Evolutionary conservation across 2,888 invertebrate genomes (phyloP), one percentile per base, ranked within the genome.

Genomic region (Thymelicus lineola): DNA sequence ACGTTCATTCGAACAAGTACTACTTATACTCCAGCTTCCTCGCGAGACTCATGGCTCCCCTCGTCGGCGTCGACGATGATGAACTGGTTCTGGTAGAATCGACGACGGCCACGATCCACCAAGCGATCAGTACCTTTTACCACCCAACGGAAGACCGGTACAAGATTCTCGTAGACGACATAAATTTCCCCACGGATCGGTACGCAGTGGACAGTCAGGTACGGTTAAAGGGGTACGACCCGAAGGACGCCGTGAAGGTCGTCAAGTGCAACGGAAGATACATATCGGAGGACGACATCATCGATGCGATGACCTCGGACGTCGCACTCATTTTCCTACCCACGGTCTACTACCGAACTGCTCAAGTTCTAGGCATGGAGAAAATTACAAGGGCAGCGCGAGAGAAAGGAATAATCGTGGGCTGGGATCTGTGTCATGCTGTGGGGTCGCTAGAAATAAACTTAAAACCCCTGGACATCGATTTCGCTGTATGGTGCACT

Each of bases 401-500:
- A 73, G 76, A 85, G 63, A 75, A 80, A 48, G 82, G 78, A 1
- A 90, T 91, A 28, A 75, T 86, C 1, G 85, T 92, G 0, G 92
- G 92, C 0, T 92, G 91, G 91, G 92, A 92, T 62, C 74, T 91
- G 1, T 85, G 89, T 38, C 92, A 92, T 28, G 90, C 86, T 0
- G 83, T 85, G 7, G 92, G 92, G 0, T 82, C 83, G 2, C 72
- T 91, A 2, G 87, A 89, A 72, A 77, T 91, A 0, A 82, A 91
- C 78, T 74, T 92, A 5, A 87, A 86, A 53, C 75, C 80, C 15
- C n/a, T 90, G 4, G 87, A 91, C 69, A 78, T 83, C 20, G 92
- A 92, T 74, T 92, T 91, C 71, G 92, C 91, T 0, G 77, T 91
- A 6, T 91, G 91, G 92, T 91, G 91, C 68, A 91, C 89, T 3